Evolutionary conservation across 2,113 vertebrate genomes (phyloP).

Genomic region (Dunckerocampus dactyliophorus): DNA sequence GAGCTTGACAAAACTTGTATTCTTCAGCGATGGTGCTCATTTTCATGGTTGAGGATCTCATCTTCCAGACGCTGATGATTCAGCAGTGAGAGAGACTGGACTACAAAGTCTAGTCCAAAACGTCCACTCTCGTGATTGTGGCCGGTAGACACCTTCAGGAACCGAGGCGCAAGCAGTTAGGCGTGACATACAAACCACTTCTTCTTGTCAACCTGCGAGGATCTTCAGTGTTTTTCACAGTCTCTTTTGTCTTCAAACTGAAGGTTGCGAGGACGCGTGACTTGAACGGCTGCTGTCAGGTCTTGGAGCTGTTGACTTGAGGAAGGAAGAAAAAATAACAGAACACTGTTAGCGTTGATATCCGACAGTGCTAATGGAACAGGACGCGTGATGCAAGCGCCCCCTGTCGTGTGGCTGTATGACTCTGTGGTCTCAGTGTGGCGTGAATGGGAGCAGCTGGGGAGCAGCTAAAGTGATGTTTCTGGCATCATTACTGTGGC

Average conservation of each 20-base stretch:
- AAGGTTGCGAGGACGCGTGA: conserved; percentile 1
- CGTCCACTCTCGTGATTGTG: conserved; percentile 3
- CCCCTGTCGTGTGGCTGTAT: conserved; percentile 34
- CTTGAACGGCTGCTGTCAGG: conserved; percentile 40
- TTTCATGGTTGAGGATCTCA: too few species aligned
- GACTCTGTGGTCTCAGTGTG: conserved; percentile 7
- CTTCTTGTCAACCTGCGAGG: conserved; percentile 22
- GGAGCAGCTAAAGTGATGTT: conserved; percentile 12
- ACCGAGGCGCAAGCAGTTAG: conserved; percentile 1
- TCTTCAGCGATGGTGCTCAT: too few species aligned
- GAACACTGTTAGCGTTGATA: conserved; percentile 77
- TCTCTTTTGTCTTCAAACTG: conserved; percentile 29
- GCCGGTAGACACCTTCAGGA: conserved; percentile 24
- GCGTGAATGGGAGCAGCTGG: not conserved
- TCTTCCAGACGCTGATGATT: too few species aligned
- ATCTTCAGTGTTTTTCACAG: conserved; percentile 38
- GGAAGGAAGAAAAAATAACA: conserved; percentile 75
- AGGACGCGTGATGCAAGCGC: conserved; percentile 39
- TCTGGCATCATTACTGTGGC: conserved; percentile 8
- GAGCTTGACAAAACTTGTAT: too few species aligned
- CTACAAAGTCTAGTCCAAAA: conserved; percentile 42
- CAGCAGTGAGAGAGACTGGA: too few species aligned
- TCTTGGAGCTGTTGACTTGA: conserved; percentile 74
- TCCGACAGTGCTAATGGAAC: conserved; percentile 52
- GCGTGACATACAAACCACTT: conserved; percentile 73